phyloP scores from a whole-genome alignment of 2,113 vertebrate species.

The Asarcornis scutulata region DNA sequence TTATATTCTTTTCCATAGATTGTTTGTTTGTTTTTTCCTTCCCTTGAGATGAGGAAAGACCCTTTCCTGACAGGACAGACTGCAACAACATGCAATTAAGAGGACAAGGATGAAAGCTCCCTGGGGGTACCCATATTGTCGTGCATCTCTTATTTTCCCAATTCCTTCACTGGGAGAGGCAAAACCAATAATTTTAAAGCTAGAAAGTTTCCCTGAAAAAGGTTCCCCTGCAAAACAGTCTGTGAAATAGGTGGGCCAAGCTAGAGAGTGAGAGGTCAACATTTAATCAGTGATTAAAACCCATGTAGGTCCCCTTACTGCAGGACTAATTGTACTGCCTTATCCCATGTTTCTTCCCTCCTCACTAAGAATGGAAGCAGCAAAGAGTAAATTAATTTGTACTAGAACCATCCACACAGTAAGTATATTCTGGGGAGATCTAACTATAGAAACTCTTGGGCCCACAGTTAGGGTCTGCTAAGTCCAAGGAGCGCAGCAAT shows the following conservation, averaged over 20 bases:
- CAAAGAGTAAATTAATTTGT: not conserved
- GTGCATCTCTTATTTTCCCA: not conserved
- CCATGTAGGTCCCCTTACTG: not conserved
- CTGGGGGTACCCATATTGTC: not conserved
- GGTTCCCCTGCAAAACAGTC: not conserved
- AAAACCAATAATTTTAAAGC: not conserved
- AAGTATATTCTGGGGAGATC: not conserved
- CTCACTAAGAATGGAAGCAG: not conserved
- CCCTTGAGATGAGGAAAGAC: not conserved
- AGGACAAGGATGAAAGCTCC: not conserved
- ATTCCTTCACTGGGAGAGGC: not conserved
- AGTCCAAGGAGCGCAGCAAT: not conserved
- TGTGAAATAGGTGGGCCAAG: not conserved
- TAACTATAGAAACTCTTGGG: not conserved
- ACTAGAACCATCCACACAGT: not conserved
- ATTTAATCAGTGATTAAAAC: not conserved
- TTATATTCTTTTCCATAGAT: not conserved
- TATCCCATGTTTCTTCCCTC: not conserved
- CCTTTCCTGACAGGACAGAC: not conserved
- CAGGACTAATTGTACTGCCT: not conserved
- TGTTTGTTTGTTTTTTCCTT: not conserved
- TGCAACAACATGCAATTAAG: not conserved
- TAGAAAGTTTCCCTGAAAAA: not conserved
- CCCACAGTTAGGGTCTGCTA: not conserved
- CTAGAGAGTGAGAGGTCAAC: not conserved